Evolutionary conservation across 2,888 invertebrate genomes (phyloP).

Genomic region (Coleophora flavipennella): DNA sequence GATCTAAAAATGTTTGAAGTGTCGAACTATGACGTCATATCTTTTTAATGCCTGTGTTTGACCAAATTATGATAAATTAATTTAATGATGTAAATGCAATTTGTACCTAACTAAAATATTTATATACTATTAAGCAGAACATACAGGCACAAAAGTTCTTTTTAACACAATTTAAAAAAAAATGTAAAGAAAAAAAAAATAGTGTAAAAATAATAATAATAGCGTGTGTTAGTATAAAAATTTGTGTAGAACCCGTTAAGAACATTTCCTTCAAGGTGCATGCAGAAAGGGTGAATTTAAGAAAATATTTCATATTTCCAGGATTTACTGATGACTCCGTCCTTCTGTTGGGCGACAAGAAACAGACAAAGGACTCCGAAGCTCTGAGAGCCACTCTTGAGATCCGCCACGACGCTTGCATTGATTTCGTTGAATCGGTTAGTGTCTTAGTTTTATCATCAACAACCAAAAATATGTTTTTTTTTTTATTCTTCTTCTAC

Average conservation of each 20-base stretch:
- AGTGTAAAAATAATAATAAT: not conserved
- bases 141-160: no score
- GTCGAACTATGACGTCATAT: no score
- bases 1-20: no score
- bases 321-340: slow-evolving; percentile 75
- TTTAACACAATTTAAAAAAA: no score
- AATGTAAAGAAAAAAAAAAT: not conserved
- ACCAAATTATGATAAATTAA: not conserved
- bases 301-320: slow-evolving; percentile 18
- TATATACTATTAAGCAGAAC: no score
- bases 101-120: no score
- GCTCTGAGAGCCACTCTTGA: slow-evolving; percentile 70
- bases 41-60: not conserved
- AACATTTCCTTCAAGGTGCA: not conserved
- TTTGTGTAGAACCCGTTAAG: no score
- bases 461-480: not conserved
- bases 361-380: slow-evolving; percentile 70
- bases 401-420: slow-evolving; percentile 75
- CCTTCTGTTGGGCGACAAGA: slow-evolving; percentile 77
- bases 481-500: not conserved
- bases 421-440: slow-evolving; percentile 76
- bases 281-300: not conserved
- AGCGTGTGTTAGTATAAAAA: no score
- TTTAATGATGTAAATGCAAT: not conserved
- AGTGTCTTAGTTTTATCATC: slow-evolving; percentile 27